These are phyloP conservation scores for Alcedo quadribrachys DNA, from an alignment of 2,797 vertebrate genomes.

Conservation along the genomic window DNA sequence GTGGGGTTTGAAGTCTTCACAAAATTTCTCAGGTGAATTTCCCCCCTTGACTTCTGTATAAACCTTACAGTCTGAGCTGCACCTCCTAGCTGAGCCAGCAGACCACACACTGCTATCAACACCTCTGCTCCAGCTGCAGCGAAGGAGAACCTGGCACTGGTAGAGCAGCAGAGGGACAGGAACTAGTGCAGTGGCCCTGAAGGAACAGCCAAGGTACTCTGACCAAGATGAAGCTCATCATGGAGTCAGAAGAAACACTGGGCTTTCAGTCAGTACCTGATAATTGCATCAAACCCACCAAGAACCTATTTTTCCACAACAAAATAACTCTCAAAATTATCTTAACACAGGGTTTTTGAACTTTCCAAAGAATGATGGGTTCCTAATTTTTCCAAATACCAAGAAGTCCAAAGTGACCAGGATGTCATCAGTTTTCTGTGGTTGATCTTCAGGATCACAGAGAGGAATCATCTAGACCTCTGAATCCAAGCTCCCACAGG, in stretches of 20 bases:
- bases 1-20: neutral
- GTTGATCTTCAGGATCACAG: neutral
- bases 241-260: neutral
- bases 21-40: neutral
- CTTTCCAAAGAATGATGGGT: neutral
- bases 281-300: neutral
- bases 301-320: neutral
- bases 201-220: neutral
- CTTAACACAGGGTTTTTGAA: neutral
- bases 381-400: neutral
- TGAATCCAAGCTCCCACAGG: neutral
- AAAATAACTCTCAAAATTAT: neutral
- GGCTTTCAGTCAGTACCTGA: neutral
- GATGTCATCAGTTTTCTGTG: neutral
- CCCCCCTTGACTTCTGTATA: neutral
- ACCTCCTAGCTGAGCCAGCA: too few relatives aligned
- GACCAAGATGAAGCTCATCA: neutral
- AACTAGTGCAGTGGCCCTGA: neutral
- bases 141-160: too few relatives aligned
- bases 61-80: neutral
- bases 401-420: neutral
- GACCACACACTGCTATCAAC: too few relatives aligned
- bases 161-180: too few relatives aligned
- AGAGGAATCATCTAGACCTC: neutral
- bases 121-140: too few relatives aligned